These are phyloP conservation scores for Elephantulus edwardii DNA, from an alignment of 2,113 vertebrate species.

Conservation along the genomic window DNA sequence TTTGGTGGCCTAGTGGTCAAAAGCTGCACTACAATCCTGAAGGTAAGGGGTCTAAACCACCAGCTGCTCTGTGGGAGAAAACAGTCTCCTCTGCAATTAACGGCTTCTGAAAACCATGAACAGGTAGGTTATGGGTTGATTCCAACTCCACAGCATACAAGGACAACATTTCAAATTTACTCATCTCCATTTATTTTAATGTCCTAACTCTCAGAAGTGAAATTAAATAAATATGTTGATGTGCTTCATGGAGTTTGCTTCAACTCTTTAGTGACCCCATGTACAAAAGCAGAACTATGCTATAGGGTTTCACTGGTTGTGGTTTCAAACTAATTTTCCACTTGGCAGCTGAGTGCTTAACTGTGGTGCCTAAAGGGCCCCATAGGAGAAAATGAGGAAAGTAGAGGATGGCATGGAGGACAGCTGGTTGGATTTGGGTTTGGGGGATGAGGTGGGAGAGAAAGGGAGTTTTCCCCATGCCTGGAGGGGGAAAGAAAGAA, in stretches of 20 bases:
- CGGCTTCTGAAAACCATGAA: too few species aligned
- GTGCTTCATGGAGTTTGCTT: not conserved
- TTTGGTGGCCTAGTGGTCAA: too few species aligned
- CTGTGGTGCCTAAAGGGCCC: not conserved
- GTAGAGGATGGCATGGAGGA: not conserved
- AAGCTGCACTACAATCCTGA: too few species aligned
- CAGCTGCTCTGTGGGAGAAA: too few species aligned
- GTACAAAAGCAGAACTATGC: not conserved
- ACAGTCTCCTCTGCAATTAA: too few species aligned
- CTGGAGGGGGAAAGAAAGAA: not conserved
- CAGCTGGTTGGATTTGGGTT: too few species aligned
- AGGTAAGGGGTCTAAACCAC: too few species aligned
- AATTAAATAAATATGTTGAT: not conserved
- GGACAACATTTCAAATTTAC: not conserved
- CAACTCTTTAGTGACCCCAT: not conserved
- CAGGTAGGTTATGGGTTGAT: too few species aligned
- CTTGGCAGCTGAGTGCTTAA: not conserved
- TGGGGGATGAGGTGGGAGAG: not conserved
- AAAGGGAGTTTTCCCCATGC: not conserved
- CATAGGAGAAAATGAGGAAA: not conserved
- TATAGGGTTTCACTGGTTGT: not conserved
- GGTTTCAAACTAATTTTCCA: not conserved
- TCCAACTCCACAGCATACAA: too few species aligned
- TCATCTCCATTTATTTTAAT: slow-evolving; percentile 30
- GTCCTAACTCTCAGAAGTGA: slow-evolving; percentile 14